Base-by-base conservation (phyloP, 2,797 vertebrate species). In the Amniataba percoides region DNA sequence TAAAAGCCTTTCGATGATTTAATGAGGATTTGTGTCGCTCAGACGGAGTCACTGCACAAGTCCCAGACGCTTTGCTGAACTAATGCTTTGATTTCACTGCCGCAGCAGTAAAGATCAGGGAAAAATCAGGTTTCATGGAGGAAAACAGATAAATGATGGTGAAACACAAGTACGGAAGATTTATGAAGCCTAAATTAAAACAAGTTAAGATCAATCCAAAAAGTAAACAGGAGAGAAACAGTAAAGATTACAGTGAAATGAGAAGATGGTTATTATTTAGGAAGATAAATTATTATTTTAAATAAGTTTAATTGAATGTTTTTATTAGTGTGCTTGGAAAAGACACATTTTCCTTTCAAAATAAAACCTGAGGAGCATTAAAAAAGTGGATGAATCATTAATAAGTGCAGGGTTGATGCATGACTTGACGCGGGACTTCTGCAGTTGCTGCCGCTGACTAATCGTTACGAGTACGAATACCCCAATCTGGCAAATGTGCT, bases 401-500 rank as follows among this genome's bases (percentile, higher is more conserved):
- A 34, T 34, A 14, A 19, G 7, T 67, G 42, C 62, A 59, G 65
- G 21, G 48, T 57, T 2, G 51, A 66, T 74, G 74, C 67, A 34
- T 71, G 51, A 25, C 45, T 7, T 42, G 40, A 45, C 14, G 18
- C n/a, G 60, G 73, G 82, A 75, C 82, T 83, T 82, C 51, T 83
- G 85, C 84, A 85, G 65, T 49, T 71, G 43, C 72, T 59, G 16
- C 66, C 23, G 8, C 18, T 19, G 61, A 10, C 27, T 10, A 8
- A 5, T 25, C 15, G 15, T 31, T 53, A 12, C 13, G 4, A 65
- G 21, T n/a, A 25, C 4, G n/a, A 75, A 80, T 78, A 74, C 76
- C 90, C 84, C 86, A 84, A 62, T 81, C 45, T 80, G 27, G 80
- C 90, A 81, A 89, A 88, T 88, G 89, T 78, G 89, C 77, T 81